Evolutionary conservation across 2,113 vertebrate species (phyloP).

Genomic region (Lamprologus callipterus): DNA sequence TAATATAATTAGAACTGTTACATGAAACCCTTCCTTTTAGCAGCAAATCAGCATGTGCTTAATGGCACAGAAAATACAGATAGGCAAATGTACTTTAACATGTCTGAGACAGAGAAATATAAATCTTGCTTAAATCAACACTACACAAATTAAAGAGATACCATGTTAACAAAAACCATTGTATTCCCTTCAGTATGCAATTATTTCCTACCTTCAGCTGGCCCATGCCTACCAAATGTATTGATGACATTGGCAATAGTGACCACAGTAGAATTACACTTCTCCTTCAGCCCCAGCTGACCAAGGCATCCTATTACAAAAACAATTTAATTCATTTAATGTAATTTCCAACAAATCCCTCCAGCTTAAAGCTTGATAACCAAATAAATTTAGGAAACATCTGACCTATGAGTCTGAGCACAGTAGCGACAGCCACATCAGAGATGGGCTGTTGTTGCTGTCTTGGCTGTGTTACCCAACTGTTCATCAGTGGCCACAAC

Average conservation of each 20-base stretch:
- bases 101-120: background rate
- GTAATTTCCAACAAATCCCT: background rate
- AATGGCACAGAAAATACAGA: background rate
- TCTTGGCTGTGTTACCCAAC: slow-evolving; percentile 83
- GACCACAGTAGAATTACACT: slow-evolving; percentile 73
- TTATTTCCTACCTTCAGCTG: slow-evolving; percentile 80
- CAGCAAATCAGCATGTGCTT: background rate
- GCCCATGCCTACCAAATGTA: slow-evolving; percentile 80
- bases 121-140: background rate
- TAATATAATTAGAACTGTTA: background rate
- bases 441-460: slow-evolving; percentile 58
- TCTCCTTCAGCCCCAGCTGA: slow-evolving; percentile 87
- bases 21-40: background rate
- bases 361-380: background rate
- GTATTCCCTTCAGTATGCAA: background rate
- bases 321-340: background rate
- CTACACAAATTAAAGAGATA: background rate
- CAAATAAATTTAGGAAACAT: background rate
- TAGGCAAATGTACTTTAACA: background rate
- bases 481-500: slow-evolving; percentile 92
- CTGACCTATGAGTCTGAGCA: slow-evolving; percentile 88
- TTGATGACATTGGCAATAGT: slow-evolving; percentile 84
- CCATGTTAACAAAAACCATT: background rate
- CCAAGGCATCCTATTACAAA: slow-evolving; percentile 78
- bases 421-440: slow-evolving; percentile 76